phyloP scores from a whole-genome alignment of 2,888 invertebrate genomes.

The Psococerastis gibbosa region DNA sequence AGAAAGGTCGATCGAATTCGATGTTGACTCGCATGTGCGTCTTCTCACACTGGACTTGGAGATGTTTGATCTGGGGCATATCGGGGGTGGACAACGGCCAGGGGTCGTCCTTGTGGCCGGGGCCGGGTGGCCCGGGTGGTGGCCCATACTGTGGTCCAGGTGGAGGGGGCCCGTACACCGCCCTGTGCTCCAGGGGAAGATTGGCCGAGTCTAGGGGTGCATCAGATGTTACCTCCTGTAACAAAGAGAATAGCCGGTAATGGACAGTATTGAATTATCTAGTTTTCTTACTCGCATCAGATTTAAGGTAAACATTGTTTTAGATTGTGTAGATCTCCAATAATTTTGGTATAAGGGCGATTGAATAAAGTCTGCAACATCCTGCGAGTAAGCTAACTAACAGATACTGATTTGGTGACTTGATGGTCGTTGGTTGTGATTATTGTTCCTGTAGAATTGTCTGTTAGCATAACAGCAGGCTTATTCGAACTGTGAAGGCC shows the following conservation, averaged over 20 bases:
- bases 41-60: constrained; percentile 89
- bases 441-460: too few relatives aligned
- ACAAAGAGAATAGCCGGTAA: neutral
- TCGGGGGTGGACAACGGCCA: constrained; percentile 81
- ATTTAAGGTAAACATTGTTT: too few relatives aligned
- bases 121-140: constrained; percentile 22
- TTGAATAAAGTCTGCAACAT: too few relatives aligned
- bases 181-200: constrained; percentile 21
- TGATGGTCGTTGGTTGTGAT: too few relatives aligned
- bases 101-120: constrained; percentile 45
- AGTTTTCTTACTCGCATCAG: too few relatives aligned
- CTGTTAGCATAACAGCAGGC: too few relatives aligned
- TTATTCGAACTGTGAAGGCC: too few relatives aligned
- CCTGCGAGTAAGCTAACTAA: too few relatives aligned
- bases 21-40: constrained; percentile 90
- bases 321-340: neutral
- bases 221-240: constrained; percentile 6
- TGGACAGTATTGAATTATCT: too few relatives aligned
- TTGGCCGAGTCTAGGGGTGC: constrained; percentile 8
- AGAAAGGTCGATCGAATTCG: constrained; percentile 86
- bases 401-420: too few relatives aligned
- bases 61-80: constrained; percentile 81
- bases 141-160: constrained; percentile 22
- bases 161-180: constrained; percentile 21
- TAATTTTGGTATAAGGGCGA: neutral